Evolutionary conservation across 2,113 vertebrate species (phyloP).

Genomic region (Labrus mixtus): DNA sequence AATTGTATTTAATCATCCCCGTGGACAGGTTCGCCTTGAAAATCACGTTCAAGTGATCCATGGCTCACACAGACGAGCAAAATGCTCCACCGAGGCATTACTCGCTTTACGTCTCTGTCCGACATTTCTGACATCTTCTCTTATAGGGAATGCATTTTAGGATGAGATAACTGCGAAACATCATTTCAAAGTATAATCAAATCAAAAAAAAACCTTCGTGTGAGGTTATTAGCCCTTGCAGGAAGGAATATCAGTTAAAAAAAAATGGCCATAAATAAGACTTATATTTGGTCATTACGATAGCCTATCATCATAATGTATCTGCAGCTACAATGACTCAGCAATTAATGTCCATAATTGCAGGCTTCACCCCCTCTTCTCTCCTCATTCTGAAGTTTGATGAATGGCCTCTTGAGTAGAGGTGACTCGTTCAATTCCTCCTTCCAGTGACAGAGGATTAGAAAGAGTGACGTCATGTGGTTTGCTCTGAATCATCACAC

Average conservation of each 20-base stretch:
- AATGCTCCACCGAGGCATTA: conserved; percentile 23
- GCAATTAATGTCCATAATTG: conserved; percentile 41
- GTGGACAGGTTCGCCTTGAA: conserved; percentile 59
- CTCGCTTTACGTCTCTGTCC: conserved; percentile 42
- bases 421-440: conserved; percentile 11
- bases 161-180: conserved; percentile 10
- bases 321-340: conserved; percentile 35
- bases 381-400: conserved; percentile 14
- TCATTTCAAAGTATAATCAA: neutral
- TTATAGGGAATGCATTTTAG: conserved; percentile 17
- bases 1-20: conserved; percentile 70
- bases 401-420: neutral
- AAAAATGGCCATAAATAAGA: neutral
- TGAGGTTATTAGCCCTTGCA: conserved; percentile 2
- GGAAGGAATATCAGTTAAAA: conserved; percentile 1
- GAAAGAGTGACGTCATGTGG: neutral
- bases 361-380: conserved; percentile 8
- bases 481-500: neutral
- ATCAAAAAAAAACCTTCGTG: too few species aligned
- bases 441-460: neutral
- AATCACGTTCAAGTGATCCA: conserved; percentile 54
- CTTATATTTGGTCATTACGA: conserved; percentile 1
- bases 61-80: conserved; percentile 40
- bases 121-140: conserved; percentile 35
- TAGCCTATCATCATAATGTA: conserved; percentile 25